Percentiles rank a stretch among this genome's conserved stretches.
phyloP scores from a whole-genome alignment of 2,113 vertebrate species.

The Mirza zaza region DNA sequence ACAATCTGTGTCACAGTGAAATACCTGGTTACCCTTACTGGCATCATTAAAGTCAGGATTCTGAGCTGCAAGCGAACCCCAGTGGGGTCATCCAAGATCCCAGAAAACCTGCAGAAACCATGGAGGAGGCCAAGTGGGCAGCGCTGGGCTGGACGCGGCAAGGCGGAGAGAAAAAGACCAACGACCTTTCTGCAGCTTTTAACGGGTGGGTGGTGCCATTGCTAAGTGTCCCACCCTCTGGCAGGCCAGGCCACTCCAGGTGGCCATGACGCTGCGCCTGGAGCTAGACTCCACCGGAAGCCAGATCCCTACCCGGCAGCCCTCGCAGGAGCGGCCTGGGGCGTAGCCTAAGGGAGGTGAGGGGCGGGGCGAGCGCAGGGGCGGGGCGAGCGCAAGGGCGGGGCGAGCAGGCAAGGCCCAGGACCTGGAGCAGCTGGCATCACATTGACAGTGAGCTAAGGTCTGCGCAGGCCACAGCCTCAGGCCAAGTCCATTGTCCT shows the following conservation, averaged over 20 bases:
- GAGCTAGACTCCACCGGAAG: accelerated
- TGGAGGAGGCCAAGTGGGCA: neutral
- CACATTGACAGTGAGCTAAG: neutral
- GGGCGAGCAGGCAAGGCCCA: too few relatives aligned
- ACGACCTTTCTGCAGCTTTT: neutral
- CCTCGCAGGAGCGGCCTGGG: neutral
- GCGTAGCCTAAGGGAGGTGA: neutral
- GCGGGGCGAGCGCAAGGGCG: too few relatives aligned
- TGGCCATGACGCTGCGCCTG: accelerated
- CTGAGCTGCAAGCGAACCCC: neutral
- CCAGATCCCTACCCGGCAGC: neutral
- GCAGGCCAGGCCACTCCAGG: accelerated
- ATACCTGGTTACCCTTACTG: neutral
- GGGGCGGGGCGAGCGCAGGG: too few relatives aligned
- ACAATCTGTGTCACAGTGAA: neutral
- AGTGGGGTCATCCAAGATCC: neutral
- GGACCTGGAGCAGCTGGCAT: accelerated
- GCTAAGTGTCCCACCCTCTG: accelerated
- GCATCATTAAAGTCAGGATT: neutral
- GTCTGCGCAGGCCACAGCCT: accelerated
- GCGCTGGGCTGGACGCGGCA: accelerated
- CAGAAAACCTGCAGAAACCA: neutral
- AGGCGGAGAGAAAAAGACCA: neutral
- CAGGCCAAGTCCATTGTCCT: neutral
- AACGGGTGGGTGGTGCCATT: accelerated